These are phyloP conservation scores for Helicoverpa zea DNA, from an alignment of 1,140 invertebrate genomes.

Conservation along the genomic window DNA sequence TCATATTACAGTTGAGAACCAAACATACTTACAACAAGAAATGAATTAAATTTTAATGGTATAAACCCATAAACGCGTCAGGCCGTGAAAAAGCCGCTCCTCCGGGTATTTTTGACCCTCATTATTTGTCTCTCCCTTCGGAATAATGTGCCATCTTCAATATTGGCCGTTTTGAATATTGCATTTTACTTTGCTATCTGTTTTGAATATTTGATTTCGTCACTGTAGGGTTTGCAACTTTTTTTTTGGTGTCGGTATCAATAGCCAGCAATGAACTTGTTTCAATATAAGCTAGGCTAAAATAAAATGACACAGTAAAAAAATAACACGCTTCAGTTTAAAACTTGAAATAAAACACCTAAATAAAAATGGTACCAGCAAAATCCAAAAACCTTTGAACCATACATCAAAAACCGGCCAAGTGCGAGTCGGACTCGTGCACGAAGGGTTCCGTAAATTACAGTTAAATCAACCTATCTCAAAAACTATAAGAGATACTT, in stretches of 20 bases:
- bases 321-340: background rate
- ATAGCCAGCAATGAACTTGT: slow-evolving; percentile 6
- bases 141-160: slow-evolving; percentile 54
- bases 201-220: slow-evolving; percentile 57
- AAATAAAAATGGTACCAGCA: background rate
- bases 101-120: slow-evolving; percentile 53
- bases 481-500: too few relatives aligned
- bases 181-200: slow-evolving; percentile 51
- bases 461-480: too few relatives aligned
- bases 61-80: slow-evolving; percentile 57
- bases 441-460: too few relatives aligned
- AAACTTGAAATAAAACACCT: background rate
- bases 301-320: background rate
- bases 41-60: slow-evolving; percentile 62
- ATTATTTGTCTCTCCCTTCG: slow-evolving; percentile 55
- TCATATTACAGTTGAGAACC: background rate
- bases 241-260: background rate
- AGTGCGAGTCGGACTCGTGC: too few relatives aligned
- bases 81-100: slow-evolving; percentile 55
- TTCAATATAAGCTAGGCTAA: background rate
- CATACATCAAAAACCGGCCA: too few relatives aligned
- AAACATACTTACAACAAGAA: slow-evolving; percentile 33
- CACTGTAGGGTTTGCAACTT: background rate
- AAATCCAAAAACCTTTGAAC: background rate
- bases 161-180: slow-evolving; percentile 57